Base-by-base conservation (phyloP, 2,888 invertebrate genomes). In the Aelia acuminata region DNA sequence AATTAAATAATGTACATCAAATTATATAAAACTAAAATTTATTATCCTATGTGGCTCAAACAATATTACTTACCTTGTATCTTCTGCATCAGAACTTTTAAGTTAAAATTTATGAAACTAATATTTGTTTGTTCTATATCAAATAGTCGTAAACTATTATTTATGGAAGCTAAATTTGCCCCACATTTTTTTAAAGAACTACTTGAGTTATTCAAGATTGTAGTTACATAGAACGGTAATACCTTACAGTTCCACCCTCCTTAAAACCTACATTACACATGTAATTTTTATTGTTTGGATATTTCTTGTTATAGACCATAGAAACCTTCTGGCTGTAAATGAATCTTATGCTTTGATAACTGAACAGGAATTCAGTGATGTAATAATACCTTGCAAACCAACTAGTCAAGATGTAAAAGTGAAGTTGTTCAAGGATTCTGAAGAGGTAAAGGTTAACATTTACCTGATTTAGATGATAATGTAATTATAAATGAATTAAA, bases 341-440 rank as follows among this genome's bases (percentile, higher is more conserved):
- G 91, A 92, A 22, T 87, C 88, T 11, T 91, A 91, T 2, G 90
- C 92, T 1, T 91, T 92, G 20, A 92, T 91, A 4, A 91, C 92
- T 5, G 93, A 92, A 0, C 90, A 90, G 3, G 93, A 94, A 89
- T 92, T 93, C 89, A 91, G 91, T 1, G 91, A 92, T 39, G 92
- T 93, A 0, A 91, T 93, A 0, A 93, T 96, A 90, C 95, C 95
- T 39, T 96, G 96, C 91, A 93, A 94, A 84, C 95, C 95, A 10
- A 94, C 95, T 1, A 93, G 94, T 84, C 95, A 95, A 3, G 92
- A 93, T 89, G 92, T 94, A 3, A 92, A 92, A 31, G 94, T 95
- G 0, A 90, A 80, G 43, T 87, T 90, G 39, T 53, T 63, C 1
- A 89, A 89, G 80, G 90, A 90, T 43, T n/a, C 43, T 50, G 88